Base-by-base conservation (phyloP, 2,888 invertebrate species). In the Drosophila borborema region DNA sequence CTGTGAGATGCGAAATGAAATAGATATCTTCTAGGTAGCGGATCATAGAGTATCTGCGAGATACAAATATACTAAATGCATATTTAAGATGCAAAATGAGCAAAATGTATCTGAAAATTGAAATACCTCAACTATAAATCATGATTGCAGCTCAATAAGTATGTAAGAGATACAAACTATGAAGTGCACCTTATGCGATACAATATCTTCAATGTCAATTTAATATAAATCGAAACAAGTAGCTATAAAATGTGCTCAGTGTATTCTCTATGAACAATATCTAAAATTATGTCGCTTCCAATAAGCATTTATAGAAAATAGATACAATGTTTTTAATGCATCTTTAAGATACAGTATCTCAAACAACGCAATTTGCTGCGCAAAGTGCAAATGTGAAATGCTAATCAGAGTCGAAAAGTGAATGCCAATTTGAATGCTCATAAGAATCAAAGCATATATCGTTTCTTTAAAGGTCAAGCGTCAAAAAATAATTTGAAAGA, bases 391-490 rank as follows among this genome's bases (percentile, higher is more conserved):
- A 78, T 68, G 70, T 67, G 81, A 81, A 72, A 79, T 83, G 76
- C 84, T 74, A 85, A 87, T 87, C 28, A 55, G 41, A 69, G 60
- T 36, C 53, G 51, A 77, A 74, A 80, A 69, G 65, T 70, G 67
- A 78, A 72, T 81, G 63, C 63, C 73, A 71, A 69, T 67, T 71
- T 64, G 48, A 61, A 59, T 75, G 67, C 53, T 62, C 48, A 64
- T 55, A 54, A 59, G 79, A 77, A 65, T 65, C 38, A 10, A 64
- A 46, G 55, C 38, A 56, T 51, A 60, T 72, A 73, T 54, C 23
- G 45, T 20, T 3, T 18, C 34, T 51, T 38, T 68, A 86, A 90
- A 86, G 90, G 90, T 88, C 89, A 90, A 73, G 80, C 68, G 48
- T 66, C 71, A 68, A 70, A 54, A 28, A 36, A n/a, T 3, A 76